Base-by-base conservation (phyloP, 2,888 invertebrate genomes). In the Drosophila anomelani region DNA sequence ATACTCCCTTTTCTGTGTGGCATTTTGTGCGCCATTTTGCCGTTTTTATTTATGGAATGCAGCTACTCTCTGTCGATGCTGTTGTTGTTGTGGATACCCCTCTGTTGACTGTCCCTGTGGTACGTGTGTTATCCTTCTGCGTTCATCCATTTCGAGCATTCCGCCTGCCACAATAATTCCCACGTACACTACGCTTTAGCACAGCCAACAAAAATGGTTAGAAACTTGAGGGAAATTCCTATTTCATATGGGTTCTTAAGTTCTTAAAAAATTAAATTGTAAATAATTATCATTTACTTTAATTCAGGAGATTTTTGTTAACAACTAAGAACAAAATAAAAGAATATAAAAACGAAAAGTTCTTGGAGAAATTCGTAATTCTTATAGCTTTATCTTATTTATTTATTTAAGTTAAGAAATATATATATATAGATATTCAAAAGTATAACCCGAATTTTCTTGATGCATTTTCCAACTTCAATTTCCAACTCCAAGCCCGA, bases 21-120 rank as follows among this genome's bases (percentile, higher is more conserved):
- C 74, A 66, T 84, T 75, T 75, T 79, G 78, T 78, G 80, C 84
- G 84, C 84, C 88, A 88, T 89, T 88, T 88, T 81, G 85, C 76
- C 85, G 75, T 80, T 79, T 84, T 83, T 80, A 81, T 81, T 89
- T 87, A 87, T 87, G 85, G 79, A 85, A 88, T 88, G 85, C 85
- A 85, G 85, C 88, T 77, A 85, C 84, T 84, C 77, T 71, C 73
- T 72, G 81, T 51, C 75, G 63, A 29, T 39, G 58, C 39, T 41
- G 26, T 53, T 43, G 44, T 17, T 34, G n/a, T 38, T n/a, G 49
- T 32, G 17, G 20, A 9, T 34, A 4, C 17, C 29, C 46, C 71
- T 64, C 43, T 46, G 54, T 53, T 15, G 41, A 47, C 53, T 62
- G 51, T 47, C 64, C 63, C 38, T 75, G 51, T 43, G 57, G 75